A percentile compares a stretch with the other conserved stretches of the same genome.
Evolutionary conservation across 2,797 vertebrate genomes (phyloP).

Genomic region (Limosa lapponica): DNA sequence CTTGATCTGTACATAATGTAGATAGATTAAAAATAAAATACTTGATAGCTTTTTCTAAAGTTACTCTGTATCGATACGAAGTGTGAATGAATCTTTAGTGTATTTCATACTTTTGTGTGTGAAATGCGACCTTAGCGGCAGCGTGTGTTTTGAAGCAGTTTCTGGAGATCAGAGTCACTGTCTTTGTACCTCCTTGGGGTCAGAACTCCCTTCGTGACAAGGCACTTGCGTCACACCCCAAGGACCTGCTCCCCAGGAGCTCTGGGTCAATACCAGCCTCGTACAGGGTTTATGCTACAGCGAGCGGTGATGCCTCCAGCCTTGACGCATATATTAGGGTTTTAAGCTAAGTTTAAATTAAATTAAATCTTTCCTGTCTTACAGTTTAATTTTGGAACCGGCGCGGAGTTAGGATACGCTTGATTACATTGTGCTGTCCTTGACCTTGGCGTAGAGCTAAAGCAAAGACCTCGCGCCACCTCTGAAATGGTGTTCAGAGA

Average conservation of each 20-base stretch:
- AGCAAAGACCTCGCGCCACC: fast-evolving
- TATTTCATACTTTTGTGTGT: neutral
- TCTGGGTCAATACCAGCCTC: fast-evolving
- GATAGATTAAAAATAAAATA: conserved; percentile 80
- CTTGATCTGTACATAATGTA: conserved; percentile 85
- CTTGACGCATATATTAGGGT: too few species aligned
- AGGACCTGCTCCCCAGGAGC: neutral
- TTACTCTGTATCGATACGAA: neutral
- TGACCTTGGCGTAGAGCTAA: neutral
- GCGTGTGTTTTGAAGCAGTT: neutral
- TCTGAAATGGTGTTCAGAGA: neutral
- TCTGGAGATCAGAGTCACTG: fast-evolving
- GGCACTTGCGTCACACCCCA: fast-evolving
- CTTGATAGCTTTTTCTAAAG: conserved; percentile 80
- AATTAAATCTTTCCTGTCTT: neutral
- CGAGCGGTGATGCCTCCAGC: neutral
- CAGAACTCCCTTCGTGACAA: neutral
- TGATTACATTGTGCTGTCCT: neutral
- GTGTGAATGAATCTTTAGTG: neutral
- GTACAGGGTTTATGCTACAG: fast-evolving
- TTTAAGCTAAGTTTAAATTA: neutral
- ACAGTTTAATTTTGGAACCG: neutral
- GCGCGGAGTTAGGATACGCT: fast-evolving
- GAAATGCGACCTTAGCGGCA: neutral
- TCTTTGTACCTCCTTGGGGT: fast-evolving